A percentile compares a stretch with the other conserved stretches of the same genome.
phyloP scores from a whole-genome alignment of 2,113 vertebrate species.

The Rhinolophus ferrumequinum region DNA sequence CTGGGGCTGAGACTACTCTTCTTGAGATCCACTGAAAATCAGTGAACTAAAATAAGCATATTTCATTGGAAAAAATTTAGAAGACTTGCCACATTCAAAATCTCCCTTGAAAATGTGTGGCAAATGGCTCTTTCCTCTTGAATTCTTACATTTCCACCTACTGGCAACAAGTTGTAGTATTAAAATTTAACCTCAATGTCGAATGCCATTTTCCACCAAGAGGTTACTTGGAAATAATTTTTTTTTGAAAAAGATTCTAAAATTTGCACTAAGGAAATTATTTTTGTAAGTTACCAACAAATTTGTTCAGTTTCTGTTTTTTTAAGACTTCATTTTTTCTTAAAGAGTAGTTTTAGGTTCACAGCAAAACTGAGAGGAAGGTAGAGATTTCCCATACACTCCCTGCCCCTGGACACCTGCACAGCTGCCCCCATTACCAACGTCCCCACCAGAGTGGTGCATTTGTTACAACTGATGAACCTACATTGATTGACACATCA shows the following conservation, averaged over 20 bases:
- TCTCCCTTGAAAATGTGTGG: neutral
- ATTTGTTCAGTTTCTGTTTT: constrained; percentile 6
- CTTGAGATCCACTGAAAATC: neutral
- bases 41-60: neutral
- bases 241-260: constrained; percentile 12
- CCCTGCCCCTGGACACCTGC: neutral
- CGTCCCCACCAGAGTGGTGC: neutral
- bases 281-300: constrained; percentile 34
- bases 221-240: neutral
- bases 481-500: too few species aligned
- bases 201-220: neutral
- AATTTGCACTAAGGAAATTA: neutral
- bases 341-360: neutral
- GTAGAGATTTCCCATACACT: neutral
- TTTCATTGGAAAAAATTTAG: neutral
- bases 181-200: neutral
- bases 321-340: neutral
- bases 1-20: neutral
- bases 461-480: neutral
- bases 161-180: neutral
- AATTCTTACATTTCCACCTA: neutral
- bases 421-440: neutral
- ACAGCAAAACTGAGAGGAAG: neutral
- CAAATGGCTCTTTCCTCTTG: neutral
- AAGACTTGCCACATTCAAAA: neutral